Evolutionary conservation across 2,888 invertebrate genomes (phyloP).

Genomic region (Andrena bucephala): DNA sequence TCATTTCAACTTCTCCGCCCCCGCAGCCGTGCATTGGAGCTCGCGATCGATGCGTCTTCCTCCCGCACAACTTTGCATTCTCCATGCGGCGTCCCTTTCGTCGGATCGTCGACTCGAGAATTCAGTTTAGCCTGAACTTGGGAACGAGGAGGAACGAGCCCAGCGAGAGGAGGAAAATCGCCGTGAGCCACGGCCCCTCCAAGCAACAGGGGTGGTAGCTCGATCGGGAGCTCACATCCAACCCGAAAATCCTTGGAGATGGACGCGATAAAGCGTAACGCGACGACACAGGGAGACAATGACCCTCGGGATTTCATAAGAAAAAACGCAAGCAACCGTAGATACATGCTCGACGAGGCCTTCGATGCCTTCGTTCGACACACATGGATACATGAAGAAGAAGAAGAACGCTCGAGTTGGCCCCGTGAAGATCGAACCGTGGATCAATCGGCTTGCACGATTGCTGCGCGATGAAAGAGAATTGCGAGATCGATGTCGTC

Average conservation of each 20-base stretch:
- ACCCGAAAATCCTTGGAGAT: conserved; percentile 44
- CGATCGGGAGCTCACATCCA: neutral
- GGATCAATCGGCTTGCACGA: conserved; percentile 50
- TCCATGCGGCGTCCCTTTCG: neutral
- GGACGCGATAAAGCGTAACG: conserved; percentile 65
- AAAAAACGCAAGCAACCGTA: conserved; percentile 2
- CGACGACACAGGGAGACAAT: conserved; percentile 49
- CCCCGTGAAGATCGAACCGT: conserved; percentile 30
- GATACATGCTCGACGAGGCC: conserved; percentile 7
- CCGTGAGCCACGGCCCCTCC: neutral
- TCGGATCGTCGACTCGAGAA: neutral
- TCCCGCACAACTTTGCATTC: neutral
- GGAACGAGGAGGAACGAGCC: neutral
- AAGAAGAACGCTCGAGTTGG: neutral
- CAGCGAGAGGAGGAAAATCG: neutral
- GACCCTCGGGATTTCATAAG: conserved; percentile 14
- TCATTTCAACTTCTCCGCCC: conserved; percentile 32
- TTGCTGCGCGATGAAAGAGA: conserved; percentile 44
- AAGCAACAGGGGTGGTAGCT: neutral
- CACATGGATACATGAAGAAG: conserved; percentile 4
- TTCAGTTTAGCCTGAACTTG: neutral
- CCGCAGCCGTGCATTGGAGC: conserved; percentile 17
- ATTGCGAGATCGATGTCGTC: conserved; percentile 57
- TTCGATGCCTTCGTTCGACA: conserved; percentile 20
- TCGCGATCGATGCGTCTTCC: conserved; percentile 21